phyloP scores from a whole-genome alignment of 2,888 invertebrate species.

The Lasioglossum morio region DNA sequence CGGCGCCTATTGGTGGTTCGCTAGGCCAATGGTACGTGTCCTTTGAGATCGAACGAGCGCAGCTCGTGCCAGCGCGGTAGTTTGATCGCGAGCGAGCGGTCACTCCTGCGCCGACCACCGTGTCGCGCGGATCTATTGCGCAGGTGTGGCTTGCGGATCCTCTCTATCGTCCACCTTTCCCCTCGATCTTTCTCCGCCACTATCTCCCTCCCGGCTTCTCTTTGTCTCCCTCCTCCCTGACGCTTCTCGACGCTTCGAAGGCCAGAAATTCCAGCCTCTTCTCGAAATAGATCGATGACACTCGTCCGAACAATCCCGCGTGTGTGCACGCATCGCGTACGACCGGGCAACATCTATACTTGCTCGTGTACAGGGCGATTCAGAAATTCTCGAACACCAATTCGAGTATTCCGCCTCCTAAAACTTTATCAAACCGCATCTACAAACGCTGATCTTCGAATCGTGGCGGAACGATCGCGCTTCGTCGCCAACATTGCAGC shows the following conservation, averaged over 20 bases:
- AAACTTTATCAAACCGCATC: not conserved
- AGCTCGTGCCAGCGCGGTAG: conserved; percentile 11
- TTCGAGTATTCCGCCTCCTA: not conserved
- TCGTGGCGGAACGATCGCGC: not conserved
- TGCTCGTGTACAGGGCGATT: conserved; percentile 23
- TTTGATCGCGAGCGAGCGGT: conserved; percentile 55
- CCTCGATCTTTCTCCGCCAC: conserved; percentile 18
- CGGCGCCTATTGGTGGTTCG: conserved; percentile 48
- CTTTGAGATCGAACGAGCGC: conserved; percentile 12
- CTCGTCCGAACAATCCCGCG: conserved; percentile 80
- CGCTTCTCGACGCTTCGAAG: conserved; percentile 70
- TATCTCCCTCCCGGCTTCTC: conserved; percentile 36
- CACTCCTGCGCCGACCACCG: conserved; percentile 72
- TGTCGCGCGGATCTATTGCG: conserved; percentile 61
- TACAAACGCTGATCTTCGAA: not conserved
- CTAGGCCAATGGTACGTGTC: conserved; percentile 54
- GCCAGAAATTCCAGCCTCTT: conserved; percentile 83
- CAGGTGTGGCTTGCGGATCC: conserved; percentile 58
- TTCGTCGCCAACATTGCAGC: no score
- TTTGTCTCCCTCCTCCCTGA: conserved; percentile 55
- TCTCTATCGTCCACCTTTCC: conserved; percentile 28
- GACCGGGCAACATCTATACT: conserved; percentile 21
- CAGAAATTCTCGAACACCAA: not conserved
- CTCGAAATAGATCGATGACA: conserved; percentile 84
- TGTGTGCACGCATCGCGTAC: conserved; percentile 59